These are phyloP conservation scores for Ochropacha duplaris DNA, from an alignment of 2,888 invertebrate species.

Conservation along the genomic window DNA sequence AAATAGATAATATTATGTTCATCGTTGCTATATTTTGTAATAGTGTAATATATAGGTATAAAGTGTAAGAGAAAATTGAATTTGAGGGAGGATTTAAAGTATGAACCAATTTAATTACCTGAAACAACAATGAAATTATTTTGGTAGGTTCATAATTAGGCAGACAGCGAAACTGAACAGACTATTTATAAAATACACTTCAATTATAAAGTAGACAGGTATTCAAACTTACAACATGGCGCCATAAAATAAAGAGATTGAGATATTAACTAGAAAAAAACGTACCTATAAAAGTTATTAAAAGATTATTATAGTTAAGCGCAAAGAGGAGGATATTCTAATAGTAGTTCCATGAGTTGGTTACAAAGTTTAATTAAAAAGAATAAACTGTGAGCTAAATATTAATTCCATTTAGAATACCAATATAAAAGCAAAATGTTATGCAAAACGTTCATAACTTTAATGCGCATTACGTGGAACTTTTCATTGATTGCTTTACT, in stretches of 20 bases:
- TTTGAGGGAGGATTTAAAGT: background rate
- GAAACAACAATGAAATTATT: background rate
- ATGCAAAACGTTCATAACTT: slow-evolving; percentile 36
- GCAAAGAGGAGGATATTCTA: background rate
- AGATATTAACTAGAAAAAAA: background rate
- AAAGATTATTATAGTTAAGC: background rate
- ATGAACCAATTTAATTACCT: background rate
- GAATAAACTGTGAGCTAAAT: slow-evolving; percentile 1
- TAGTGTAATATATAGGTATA: background rate
- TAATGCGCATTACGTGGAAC: slow-evolving; percentile 38
- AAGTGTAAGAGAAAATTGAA: background rate
- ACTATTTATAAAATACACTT: too few relatives aligned
- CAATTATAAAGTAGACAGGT: background rate
- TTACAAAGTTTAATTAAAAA: slow-evolving; percentile 5
- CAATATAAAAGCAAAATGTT: slow-evolving; percentile 24
- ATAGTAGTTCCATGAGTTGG: background rate
- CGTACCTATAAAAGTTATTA: background rate
- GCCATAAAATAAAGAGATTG: background rate
- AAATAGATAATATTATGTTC: background rate
- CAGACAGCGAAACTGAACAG: background rate
- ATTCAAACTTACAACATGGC: background rate
- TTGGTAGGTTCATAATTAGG: background rate
- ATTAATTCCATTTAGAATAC: slow-evolving; percentile 4
- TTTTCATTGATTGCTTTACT: slow-evolving; percentile 52
- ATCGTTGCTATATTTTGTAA: slow-evolving; percentile 20